Evolutionary conservation across 2,113 vertebrate species (phyloP), one percentile per base, ranked within the genome.

Genomic region (Chrysemys picta): DNA sequence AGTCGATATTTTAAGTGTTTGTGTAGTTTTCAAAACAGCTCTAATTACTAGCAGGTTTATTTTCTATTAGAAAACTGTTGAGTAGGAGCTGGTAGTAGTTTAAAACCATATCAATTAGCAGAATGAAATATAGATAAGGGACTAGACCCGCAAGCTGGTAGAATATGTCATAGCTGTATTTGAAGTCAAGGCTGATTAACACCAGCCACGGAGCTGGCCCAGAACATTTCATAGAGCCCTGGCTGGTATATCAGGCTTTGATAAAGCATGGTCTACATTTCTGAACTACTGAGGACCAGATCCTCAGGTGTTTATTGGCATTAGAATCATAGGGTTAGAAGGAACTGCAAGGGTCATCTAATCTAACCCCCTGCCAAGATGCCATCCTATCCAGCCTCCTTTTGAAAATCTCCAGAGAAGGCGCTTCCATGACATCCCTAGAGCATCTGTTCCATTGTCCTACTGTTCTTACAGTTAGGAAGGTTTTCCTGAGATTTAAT

Each of bases 191-290:
- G 35, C 65, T 38, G 29, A 10, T 57, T 82, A 12, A 29, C 35
- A 16, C 0, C 1, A 75, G 31, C 16, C 72, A 45, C 11, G 11
- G 25, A 27, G 47, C 17, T 54, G 29, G 8, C 1, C 13, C 4
- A n/a, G 16, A 25, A 11, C 13, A 53, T 25, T 94, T 19, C 45
- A 42, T 0, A 1, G 35, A 45, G 80, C 65, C n/a, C 65, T n/a
- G 35, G 35, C 35, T 69, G 45, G 72, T 24, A 45, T 22, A 38
- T 27, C 42, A 76, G 12, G 72, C 24, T 14, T 45, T 42, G 42
- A 76, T 6, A 27, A 45, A 27, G 72, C 22, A 76, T 76, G 42
- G 38, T 45, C 10, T 45, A 22, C 10, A 10, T 76, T 25, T 24
- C 42, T 27, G 72, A 76, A 10, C 42, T 24, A 76, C 6, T 6